Evolutionary conservation across 2,113 vertebrate genomes (phyloP), one percentile per base, ranked within the genome.

Genomic region (Sciurus niger): DNA sequence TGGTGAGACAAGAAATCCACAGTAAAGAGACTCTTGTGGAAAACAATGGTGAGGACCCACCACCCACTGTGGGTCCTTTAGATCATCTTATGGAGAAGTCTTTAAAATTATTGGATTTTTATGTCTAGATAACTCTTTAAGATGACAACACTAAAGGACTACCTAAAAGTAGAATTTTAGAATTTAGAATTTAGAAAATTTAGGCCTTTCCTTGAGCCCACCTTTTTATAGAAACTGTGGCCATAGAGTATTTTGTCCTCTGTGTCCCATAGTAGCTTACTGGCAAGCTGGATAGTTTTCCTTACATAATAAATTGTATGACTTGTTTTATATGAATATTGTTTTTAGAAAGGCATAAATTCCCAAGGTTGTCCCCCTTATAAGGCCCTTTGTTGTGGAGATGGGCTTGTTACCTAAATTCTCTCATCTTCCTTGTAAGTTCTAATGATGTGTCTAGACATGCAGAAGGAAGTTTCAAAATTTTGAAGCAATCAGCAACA

Each of bases 371-470:
- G 46, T 94, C 79, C 46, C 87, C 73, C 76, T 93, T 34, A 53
- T 58, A 55, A 82, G 83, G 51, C n/a, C 86, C 63, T 48, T 17
- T 48, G 65, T 48, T 65, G 0, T 48, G 34, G 58, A 63, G 51
- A 93, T 40, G 53, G 80, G 78, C 77, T 65, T 8, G 10, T 90
- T 73, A 89, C 89, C 96, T 93, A 93, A 91, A 95, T 96, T 82
- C 72, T 76, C 12, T 96, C 92, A 32, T 94, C 93, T 88, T 93
- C 73, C 93, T 96, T 92, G 76, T 96, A 86, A 84, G 65, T 96
- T 93, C 96, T 93, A 94, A 98, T 89, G 90, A 95, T 94, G 78
- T 94, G 96, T 98, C 96, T 98, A 98, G 97, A 98, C 93, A 93
- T 77, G 25, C 78, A 93, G 51, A 96, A 93, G 55, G 78, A 97